These are phyloP conservation scores for Pseudochirops corinnae DNA, from an alignment of 2,797 vertebrate genomes.

Conservation along the genomic window DNA sequence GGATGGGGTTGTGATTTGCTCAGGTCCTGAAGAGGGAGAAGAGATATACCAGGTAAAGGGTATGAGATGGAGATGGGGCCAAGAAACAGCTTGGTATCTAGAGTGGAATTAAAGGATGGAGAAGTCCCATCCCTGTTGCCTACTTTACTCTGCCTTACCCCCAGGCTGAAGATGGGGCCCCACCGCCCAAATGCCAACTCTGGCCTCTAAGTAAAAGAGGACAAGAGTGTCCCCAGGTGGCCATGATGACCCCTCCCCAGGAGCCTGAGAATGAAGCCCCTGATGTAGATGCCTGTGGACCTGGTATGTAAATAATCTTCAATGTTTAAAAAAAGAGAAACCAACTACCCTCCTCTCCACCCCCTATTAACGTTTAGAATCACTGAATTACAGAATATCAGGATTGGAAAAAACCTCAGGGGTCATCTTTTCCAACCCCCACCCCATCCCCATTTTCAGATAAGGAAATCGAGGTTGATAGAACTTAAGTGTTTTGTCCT, in stretches of 20 bases:
- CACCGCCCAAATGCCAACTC: slow-evolving; percentile 60
- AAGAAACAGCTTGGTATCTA: neutral
- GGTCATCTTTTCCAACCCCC: neutral
- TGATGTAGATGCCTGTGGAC: slow-evolving; percentile 70
- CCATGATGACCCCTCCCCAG: slow-evolving; percentile 77
- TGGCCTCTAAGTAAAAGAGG: slow-evolving; percentile 66
- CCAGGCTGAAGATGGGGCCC: slow-evolving; percentile 67
- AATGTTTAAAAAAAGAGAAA: neutral
- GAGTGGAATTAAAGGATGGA: neutral
- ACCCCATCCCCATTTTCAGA: neutral
- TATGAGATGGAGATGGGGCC: neutral
- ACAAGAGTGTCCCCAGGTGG: slow-evolving; percentile 72
- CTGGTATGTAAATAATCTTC: slow-evolving; percentile 72
- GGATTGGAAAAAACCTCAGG: slow-evolving; percentile 24
- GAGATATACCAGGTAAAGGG: slow-evolving; percentile 44
- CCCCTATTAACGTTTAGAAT: slow-evolving; percentile 14
- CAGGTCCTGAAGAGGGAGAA: slow-evolving; percentile 72
- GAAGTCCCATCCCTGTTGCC: neutral
- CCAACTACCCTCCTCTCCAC: neutral
- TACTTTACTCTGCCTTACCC: slow-evolving; percentile 8
- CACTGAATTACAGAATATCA: slow-evolving; percentile 20
- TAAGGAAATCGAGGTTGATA: slow-evolving; percentile 25
- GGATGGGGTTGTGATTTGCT: slow-evolving; percentile 68
- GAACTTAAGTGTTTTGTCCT: neutral
- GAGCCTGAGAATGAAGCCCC: slow-evolving; percentile 71